Evolutionary conservation across 1,140 invertebrate species (phyloP).

Genomic region (Diorhabda carinulata): DNA sequence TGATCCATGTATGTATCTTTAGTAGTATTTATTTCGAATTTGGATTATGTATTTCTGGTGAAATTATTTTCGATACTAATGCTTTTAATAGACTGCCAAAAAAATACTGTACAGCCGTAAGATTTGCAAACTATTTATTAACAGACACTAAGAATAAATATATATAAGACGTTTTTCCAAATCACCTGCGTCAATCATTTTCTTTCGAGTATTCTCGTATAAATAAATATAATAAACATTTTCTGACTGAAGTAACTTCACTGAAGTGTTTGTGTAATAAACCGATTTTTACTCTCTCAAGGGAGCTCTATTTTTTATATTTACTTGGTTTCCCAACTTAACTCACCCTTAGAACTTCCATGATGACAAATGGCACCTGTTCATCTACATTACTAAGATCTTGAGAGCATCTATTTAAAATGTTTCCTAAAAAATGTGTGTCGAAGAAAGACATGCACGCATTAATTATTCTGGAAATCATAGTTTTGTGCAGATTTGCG

Average conservation of each 20-base stretch:
- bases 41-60: no score
- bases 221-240: no score
- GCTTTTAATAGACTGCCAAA: no score
- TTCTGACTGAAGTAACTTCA: no score
- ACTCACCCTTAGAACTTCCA: conserved; percentile 36
- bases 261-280: no score
- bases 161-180: neutral
- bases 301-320: no score
- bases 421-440: conserved; percentile 37
- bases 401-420: conserved; percentile 39
- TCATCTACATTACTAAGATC: conserved; percentile 37
- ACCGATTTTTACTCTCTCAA: no score
- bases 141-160: neutral
- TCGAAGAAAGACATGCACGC: conserved; percentile 39
- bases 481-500: conserved; percentile 30
- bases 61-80: no score
- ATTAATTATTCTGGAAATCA: conserved; percentile 28
- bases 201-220: neutral
- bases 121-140: no score
- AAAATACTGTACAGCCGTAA: no score
- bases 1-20: no score
- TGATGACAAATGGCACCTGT: conserved; percentile 54
- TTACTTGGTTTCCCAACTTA: neutral
- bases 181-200: neutral
- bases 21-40: no score